Evolutionary conservation across 1,140 invertebrate genomes (phyloP), one percentile per base, ranked within the genome.

Genomic region (Drosophila rhopaloa): DNA sequence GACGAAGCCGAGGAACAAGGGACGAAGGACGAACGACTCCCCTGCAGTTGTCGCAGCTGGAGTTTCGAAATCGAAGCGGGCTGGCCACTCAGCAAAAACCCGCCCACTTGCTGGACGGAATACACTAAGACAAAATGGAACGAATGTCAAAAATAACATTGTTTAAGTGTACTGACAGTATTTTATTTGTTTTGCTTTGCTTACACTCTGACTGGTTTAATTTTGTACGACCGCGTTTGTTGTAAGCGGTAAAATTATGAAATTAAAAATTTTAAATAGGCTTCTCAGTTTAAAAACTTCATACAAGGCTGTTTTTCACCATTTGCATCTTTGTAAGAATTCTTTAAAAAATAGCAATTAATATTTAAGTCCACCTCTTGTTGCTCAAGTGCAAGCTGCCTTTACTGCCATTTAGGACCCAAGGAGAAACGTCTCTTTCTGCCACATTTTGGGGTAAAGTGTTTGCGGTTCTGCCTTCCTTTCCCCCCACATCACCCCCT

Each of bases 391-490:
- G 61, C 35, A 38, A 44, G 9, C 19, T 67, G 14, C 59, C 24
- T 38, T 19, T 38, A n/a, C 37, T 35, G 44, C 35, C 9, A 35
- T 38, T 53, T 59, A 29, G 24, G 38, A 9, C 29, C n/a, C 37
- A 37, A 35, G 29, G n/a, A 24, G 60, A 37, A 66, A 68, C 44
- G 41, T 46, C 41, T 48, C n/a, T 19, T 24, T 32, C 37, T 50
- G 9, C 38, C 47, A 41, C 61, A 68, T 61, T 76, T 62, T 63
- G 50, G 54, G 72, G 53, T 58, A 62, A 76, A 83, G 76, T 83
- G 80, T 84, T 86, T 86, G 84, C 73, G 83, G 84, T 86, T 83
- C 53, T 66, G 53, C 59, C 37, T 24, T 9, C 4, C n/a, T 6
- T 32, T 38, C 4, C 55, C 55, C 54, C 50, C 11, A 29, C 9